phyloP scores from a whole-genome alignment of 2,797 vertebrate species.

The Graptemys geographica region DNA sequence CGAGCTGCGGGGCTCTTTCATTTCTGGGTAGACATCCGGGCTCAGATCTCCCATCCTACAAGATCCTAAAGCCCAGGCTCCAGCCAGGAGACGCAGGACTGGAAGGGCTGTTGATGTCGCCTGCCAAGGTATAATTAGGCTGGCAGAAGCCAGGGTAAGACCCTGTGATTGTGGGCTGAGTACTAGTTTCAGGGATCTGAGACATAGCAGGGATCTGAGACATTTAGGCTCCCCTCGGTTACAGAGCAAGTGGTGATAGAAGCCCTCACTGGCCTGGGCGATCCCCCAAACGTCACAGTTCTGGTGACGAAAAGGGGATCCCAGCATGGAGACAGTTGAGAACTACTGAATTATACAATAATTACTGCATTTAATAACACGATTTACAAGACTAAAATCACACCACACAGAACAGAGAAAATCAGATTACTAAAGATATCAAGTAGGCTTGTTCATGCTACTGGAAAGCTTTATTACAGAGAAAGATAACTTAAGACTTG shows the following conservation, averaged over 20 bases:
- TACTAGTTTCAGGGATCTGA: background rate
- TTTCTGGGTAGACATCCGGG: background rate
- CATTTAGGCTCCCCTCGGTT: background rate
- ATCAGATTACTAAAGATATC: background rate
- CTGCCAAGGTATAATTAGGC: no score
- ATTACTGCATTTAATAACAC: accelerated
- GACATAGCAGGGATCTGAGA: background rate
- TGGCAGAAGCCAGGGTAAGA: no score
- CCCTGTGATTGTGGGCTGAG: background rate
- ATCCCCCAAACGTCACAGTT: background rate
- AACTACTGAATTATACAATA: accelerated
- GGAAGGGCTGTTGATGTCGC: background rate
- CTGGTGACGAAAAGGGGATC: background rate
- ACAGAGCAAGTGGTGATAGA: background rate
- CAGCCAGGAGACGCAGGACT: background rate
- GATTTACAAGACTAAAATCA: accelerated
- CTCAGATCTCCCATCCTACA: background rate
- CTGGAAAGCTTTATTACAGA: background rate
- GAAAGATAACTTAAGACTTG: background rate
- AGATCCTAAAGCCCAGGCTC: background rate
- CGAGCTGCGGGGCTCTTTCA: background rate
- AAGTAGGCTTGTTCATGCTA: accelerated
- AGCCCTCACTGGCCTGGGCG: background rate
- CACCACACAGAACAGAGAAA: background rate
- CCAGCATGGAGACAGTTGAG: background rate